Conservation (phyloP, 2,888 invertebrate genomes). For the Eretmocerus hayati region DNA sequence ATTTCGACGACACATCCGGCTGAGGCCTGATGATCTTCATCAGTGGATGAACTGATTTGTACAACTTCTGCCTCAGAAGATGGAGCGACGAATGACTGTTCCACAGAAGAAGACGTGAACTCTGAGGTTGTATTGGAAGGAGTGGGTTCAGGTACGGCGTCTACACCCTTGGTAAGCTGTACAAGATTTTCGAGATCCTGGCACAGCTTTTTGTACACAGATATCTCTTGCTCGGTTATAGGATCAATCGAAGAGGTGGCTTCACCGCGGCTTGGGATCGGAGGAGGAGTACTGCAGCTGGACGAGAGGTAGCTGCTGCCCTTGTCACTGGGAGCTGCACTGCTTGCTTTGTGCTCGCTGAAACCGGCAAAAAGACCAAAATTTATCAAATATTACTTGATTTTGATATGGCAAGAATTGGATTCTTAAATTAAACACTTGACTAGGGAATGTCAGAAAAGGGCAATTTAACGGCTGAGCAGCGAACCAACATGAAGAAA, state of each 20-base stretch:
- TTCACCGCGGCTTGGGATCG: background rate
- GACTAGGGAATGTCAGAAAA: no score
- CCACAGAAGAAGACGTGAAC: background rate
- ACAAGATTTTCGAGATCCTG: conserved; percentile 38
- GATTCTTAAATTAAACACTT: no score
- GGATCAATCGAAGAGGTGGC: conserved; percentile 2
- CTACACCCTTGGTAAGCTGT: conserved; percentile 26
- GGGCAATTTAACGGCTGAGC: no score
- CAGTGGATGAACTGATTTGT: background rate
- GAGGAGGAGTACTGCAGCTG: conserved; percentile 8
- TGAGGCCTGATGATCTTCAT: background rate
- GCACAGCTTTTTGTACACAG: conserved; percentile 36
- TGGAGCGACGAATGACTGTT: background rate
- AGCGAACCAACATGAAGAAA: no score
- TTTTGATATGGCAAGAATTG: no score
- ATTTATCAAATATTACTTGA: no score
- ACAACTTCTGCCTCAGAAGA: background rate
- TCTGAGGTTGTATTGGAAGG: background rate
- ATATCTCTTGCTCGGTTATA: conserved; percentile 33
- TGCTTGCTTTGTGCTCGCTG: conserved; percentile 7
- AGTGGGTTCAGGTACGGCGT: background rate
- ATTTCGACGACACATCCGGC: background rate
- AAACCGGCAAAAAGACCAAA: background rate
- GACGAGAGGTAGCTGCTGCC: conserved; percentile 15
- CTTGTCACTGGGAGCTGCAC: conserved; percentile 1